phyloP scores from a whole-genome alignment of 1,140 invertebrate species.

The Formica selysi region DNA sequence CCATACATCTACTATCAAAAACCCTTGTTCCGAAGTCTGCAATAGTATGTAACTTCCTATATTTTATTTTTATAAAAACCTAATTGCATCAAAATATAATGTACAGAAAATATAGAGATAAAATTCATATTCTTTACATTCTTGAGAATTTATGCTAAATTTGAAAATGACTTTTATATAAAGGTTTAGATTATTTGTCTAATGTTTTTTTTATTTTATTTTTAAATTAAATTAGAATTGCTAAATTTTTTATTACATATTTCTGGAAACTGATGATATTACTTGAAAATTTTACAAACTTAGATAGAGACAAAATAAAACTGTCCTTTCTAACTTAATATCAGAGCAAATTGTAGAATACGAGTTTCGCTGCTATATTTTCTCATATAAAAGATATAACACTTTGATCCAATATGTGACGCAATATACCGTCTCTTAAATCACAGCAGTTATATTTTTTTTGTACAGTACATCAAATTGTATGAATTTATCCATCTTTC shows the following conservation, averaged over 20 bases:
- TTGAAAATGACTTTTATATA: background rate
- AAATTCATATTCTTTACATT: slow-evolving; percentile 1
- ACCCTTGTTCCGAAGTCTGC: slow-evolving; percentile 11
- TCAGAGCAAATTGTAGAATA: background rate
- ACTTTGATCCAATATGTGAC: background rate
- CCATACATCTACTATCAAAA: background rate
- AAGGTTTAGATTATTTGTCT: background rate
- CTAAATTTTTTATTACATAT: background rate
- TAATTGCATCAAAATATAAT: background rate
- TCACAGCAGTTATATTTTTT: background rate
- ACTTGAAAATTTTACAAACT: background rate
- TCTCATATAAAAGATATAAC: slow-evolving; percentile 2
- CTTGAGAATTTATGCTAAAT: background rate
- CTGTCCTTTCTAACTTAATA: background rate
- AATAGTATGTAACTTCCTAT: slow-evolving; percentile 19
- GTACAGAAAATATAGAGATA: background rate
- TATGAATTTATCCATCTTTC: background rate
- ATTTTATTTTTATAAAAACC: background rate
- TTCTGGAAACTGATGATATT: background rate
- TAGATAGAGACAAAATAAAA: background rate
- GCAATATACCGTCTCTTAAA: background rate
- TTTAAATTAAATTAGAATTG: background rate
- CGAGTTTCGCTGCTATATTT: background rate
- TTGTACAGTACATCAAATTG: background rate
- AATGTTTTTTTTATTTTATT: background rate